Conservation (phyloP, 1,140 invertebrate species). For the Drosophila sturtevanti region DNA sequence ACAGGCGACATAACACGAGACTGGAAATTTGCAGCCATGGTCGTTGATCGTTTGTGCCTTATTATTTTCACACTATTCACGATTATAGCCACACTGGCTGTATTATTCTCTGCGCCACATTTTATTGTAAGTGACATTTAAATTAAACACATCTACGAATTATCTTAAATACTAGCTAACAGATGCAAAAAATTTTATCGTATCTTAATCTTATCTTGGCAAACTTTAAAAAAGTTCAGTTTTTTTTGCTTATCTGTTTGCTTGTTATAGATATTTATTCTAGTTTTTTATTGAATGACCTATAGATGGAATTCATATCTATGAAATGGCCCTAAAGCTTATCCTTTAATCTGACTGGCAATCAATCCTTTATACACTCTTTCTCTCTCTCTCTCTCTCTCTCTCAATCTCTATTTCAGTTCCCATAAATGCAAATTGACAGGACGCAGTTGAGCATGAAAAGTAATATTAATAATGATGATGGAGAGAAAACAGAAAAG, state of each 20-base stretch:
- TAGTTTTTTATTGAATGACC: too few species aligned
- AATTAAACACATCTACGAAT: too few species aligned
- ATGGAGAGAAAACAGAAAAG: neutral
- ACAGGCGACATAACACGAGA: slow-evolving; percentile 94
- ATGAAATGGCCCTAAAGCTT: neutral
- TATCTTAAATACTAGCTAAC: too few species aligned
- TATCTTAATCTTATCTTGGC: too few species aligned
- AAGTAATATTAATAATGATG: slow-evolving; percentile 2
- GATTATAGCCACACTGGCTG: slow-evolving; percentile 97
- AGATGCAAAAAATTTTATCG: too few species aligned
- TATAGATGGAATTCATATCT: too few species aligned
- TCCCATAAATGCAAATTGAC: slow-evolving; percentile 56
- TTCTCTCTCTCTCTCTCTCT: neutral
- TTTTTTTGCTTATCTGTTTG: too few species aligned
- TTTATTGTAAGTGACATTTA: slow-evolving; percentile 86
- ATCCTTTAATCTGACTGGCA: neutral
- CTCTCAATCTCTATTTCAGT: slow-evolving; percentile 36
- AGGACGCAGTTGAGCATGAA: slow-evolving; percentile 1
- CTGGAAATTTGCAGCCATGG: slow-evolving; percentile 99
- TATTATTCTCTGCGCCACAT: slow-evolving; percentile 97
- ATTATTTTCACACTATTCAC: slow-evolving; percentile 99
- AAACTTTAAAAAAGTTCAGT: too few species aligned
- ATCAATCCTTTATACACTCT: neutral
- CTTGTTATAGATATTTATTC: too few species aligned
- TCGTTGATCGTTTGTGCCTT: slow-evolving; percentile 99